A percentile compares a stretch with the other conserved stretches of the same genome.
phyloP scores from a whole-genome alignment of 2,888 invertebrate genomes.

The Miltochrista miniata region DNA sequence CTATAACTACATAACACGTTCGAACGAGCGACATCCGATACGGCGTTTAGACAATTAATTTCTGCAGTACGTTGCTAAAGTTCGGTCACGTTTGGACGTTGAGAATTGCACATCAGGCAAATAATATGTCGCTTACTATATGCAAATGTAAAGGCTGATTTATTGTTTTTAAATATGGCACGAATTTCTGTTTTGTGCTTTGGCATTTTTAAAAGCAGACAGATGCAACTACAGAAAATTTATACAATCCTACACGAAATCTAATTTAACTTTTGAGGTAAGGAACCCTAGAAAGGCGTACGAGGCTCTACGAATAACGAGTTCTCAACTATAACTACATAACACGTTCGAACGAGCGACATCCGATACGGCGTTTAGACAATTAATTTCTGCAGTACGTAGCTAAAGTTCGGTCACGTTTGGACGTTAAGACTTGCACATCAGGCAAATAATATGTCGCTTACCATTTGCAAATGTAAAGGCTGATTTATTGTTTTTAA shows the following conservation, averaged over 20 bases:
- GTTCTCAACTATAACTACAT: conserved; percentile 9
- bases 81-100: conserved; percentile 5
- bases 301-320: conserved; percentile 1
- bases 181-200: too few species aligned
- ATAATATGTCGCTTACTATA: not conserved
- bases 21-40: conserved; percentile 42
- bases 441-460: not conserved
- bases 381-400: conserved; percentile 38
- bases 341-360: conserved; percentile 28
- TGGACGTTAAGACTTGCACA: not conserved
- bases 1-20: conserved; percentile 9
- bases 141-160: too few species aligned
- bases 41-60: conserved; percentile 46
- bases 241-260: too few species aligned
- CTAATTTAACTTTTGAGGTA: too few species aligned
- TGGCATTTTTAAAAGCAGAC: too few species aligned
- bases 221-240: too few species aligned
- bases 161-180: too few species aligned
- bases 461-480: too few species aligned
- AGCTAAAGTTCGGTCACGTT: conserved; percentile 7
- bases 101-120: not conserved
- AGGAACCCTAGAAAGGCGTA: too few species aligned
- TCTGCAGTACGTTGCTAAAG: conserved; percentile 11
- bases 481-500: too few species aligned
- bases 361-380: conserved; percentile 43